phyloP scores from a whole-genome alignment of 2,113 vertebrate genomes.

The Picathartes gymnocephalus region DNA sequence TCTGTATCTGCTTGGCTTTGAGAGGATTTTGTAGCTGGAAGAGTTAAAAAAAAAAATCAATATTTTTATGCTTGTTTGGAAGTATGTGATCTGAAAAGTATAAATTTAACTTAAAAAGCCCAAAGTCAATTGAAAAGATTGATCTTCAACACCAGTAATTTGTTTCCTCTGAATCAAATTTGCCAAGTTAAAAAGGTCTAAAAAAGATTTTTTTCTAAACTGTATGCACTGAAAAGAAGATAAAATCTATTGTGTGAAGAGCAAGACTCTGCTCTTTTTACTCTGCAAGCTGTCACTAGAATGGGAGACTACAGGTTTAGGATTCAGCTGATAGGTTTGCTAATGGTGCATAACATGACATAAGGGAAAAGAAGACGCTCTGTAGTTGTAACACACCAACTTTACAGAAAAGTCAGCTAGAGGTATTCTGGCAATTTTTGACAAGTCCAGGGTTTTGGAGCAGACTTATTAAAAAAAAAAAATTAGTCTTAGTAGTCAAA shows the following conservation, averaged over 20 bases:
- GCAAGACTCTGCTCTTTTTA: background rate
- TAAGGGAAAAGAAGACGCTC: background rate
- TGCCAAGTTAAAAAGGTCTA: background rate
- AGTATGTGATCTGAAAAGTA: background rate
- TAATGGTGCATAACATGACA: slow-evolving; percentile 28
- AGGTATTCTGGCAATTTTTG: background rate
- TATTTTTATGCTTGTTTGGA: background rate
- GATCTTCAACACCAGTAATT: background rate
- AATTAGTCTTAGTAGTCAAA: background rate
- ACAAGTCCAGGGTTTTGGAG: background rate
- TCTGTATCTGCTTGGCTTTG: background rate
- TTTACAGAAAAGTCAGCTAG: background rate
- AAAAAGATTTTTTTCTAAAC: background rate
- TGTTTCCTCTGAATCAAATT: background rate
- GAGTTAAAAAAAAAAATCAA: background rate
- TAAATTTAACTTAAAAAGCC: background rate
- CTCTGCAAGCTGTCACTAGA: background rate
- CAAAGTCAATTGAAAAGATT: background rate
- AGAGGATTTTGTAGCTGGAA: background rate
- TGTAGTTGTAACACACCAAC: background rate
- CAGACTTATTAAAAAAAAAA: background rate
- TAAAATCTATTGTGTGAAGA: background rate
- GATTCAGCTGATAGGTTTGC: slow-evolving; percentile 18
- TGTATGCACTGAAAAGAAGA: background rate
- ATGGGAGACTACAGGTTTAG: background rate